Percentiles rank a stretch among this genome's conserved stretches.
These are phyloP conservation scores for Macaca nemestrina DNA, from an alignment of 2,113 vertebrate genomes.

Conservation along the genomic window DNA sequence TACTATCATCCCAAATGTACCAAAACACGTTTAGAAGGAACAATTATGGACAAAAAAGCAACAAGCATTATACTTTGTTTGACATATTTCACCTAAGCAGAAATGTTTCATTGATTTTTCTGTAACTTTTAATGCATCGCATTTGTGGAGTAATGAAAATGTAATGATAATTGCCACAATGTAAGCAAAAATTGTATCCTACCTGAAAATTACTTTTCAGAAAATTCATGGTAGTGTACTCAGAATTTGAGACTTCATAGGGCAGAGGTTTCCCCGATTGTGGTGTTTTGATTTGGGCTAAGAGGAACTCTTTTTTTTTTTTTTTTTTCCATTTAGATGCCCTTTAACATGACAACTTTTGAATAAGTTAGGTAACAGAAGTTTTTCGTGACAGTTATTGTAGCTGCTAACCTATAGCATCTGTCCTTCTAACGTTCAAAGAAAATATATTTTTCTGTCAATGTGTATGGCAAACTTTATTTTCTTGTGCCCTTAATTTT, in stretches of 20 bases:
- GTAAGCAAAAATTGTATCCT: conserved; percentile 5
- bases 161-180: background rate
- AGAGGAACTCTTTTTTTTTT: background rate
- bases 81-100: conserved; percentile 69
- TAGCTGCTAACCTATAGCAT: background rate
- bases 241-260: conserved; percentile 1
- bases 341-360: background rate
- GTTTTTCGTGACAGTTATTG: conserved; percentile 6
- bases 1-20: conserved; percentile 55
- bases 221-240: conserved; percentile 9
- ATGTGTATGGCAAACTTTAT: background rate
- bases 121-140: conserved; percentile 61
- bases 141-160: conserved; percentile 53
- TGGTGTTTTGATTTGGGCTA: background rate
- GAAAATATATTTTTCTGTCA: background rate
- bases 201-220: conserved; percentile 27
- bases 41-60: conserved; percentile 64
- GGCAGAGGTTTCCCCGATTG: background rate
- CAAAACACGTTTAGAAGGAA: conserved; percentile 67
- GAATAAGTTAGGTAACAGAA: background rate
- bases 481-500: background rate
- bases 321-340: background rate
- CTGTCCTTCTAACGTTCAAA: background rate
- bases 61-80: conserved; percentile 53
- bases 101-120: conserved; percentile 64